Base-by-base conservation (phyloP, 2,888 invertebrate species). In the Pseudeuparius sepicola region DNA sequence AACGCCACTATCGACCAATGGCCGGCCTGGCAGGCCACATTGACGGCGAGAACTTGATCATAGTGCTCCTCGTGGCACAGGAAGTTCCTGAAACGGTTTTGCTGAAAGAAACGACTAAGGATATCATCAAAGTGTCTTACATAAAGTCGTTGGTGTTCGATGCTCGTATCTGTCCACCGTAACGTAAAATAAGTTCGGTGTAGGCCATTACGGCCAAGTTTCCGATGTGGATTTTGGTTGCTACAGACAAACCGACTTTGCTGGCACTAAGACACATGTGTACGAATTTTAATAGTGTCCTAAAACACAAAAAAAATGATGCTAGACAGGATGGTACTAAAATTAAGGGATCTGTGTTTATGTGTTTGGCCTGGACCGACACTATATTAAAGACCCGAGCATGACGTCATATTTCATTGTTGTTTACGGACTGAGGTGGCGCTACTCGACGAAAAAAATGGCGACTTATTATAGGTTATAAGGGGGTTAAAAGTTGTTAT, bases 171-270 rank as follows among this genome's bases (percentile, higher is more conserved):
- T 59, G 54, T 29, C 57, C 57, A 39, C 58, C 58, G 42, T 59
- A 62, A 42, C 63, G 54, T 27, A 64, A 52, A 26, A 57, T 64
- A 51, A 71, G 64, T 51, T 78, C 73, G 2, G 75, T 70, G 50
- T 72, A 75, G 37, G 75, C 73, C 59, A 76, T 69, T 10, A 78
- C 66, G 27, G 73, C 73, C 49, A 78, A 65, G 57, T 77, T 76
- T 10, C 76, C 73, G 34, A 78, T 66, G 49, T 76, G 73, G 46
- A 73, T 71, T 51, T 70, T 67, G 34, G 77, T 76, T 12, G 68
- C 66, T 44, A 71, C 62, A 5, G 75, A 71, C 51, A 72, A 63
- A 43, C 71, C 71, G 11, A 64, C 60, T 40, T 71, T 68, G 30
- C 68, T 65, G 9, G 67, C 62, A 27, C 64, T 60, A 42, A 70